phyloP scores from a whole-genome alignment of 1,140 invertebrate genomes.

The Nephila pilipes region DNA sequence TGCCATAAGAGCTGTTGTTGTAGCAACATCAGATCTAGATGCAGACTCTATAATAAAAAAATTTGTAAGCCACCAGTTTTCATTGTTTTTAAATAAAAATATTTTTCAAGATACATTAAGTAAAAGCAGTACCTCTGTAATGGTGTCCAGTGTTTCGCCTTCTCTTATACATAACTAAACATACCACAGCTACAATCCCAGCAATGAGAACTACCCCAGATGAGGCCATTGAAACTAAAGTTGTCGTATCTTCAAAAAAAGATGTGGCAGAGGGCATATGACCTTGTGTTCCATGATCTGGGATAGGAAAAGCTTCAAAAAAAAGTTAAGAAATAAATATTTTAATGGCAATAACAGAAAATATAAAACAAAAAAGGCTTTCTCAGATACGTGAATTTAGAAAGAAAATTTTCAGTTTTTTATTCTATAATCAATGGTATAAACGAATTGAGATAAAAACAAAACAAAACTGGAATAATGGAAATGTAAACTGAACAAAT shows the following conservation, averaged over 20 bases:
- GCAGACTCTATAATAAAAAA: not conserved
- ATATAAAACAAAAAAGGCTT: not conserved
- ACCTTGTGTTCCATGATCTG: slow-evolving; percentile 73
- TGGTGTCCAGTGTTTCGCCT: slow-evolving; percentile 76
- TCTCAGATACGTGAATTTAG: too few species aligned
- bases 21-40: slow-evolving; percentile 74
- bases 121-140: slow-evolving; percentile 69
- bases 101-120: not conserved
- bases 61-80: not conserved
- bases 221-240: slow-evolving; percentile 78
- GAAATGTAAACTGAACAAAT: too few species aligned
- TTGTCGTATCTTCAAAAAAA: slow-evolving; percentile 78
- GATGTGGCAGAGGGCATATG: slow-evolving; percentile 70
- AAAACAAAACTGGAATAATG: too few species aligned
- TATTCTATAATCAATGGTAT: too few species aligned
- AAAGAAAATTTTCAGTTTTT: too few species aligned
- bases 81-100: not conserved
- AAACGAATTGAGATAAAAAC: too few species aligned
- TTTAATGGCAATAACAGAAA: not conserved
- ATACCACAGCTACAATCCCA: slow-evolving; percentile 78
- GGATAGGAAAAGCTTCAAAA: slow-evolving; percentile 43
- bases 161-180: slow-evolving; percentile 78
- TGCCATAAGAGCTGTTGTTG: slow-evolving; percentile 77
- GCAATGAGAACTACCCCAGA: slow-evolving; percentile 79
- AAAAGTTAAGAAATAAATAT: not conserved